Evolutionary conservation across 92 coral and sea anemone genomes (phyloP), one percentile per base, ranked within the genome.

Genomic region (Porites evermanni): DNA sequence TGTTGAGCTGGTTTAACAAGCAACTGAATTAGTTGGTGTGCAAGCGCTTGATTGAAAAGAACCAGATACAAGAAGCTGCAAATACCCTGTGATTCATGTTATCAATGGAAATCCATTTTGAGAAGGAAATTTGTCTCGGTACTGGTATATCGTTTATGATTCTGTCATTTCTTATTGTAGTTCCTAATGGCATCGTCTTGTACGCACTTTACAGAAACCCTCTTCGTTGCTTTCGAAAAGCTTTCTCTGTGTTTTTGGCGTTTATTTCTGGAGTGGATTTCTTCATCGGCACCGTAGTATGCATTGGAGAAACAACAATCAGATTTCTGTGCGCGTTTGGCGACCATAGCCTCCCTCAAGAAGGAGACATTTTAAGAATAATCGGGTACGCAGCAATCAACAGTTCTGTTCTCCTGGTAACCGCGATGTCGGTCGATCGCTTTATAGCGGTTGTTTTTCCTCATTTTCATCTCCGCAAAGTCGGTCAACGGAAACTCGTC

Each of bases 351-450:
- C 8, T 66, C 10, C 70, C 70, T 66, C 12, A 7, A 66, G 70
- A 66, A 9, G 70, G 70, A 7, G 70, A 66, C 3, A 66, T n/a
- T 7, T 7, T 66, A 2, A 21, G 0, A 6, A 21, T 66, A 6
- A 1, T 66, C 8, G 70, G 16, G 0, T 66, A 66, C 70, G 21
- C 58, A 20, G 67, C 66, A 54, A 17, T 75, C 12, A 75, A 75
- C 79, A 75, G 79, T 26, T 75, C 79, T 0, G 58, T 75, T 9
- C 47, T 75, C 2, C 16, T 75, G 1, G 66, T 54, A 19, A 58
- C 67, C 4, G 66, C 79, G 6, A 75, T 75, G 79, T 75, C 79
- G 0, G 79, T 75, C 13, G 79, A 75, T 75, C 79, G 79, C 1
- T 12, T 75, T 6, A n/a, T 58, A 8, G 29, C 79, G 13, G 79